These are phyloP conservation scores for Parotocinclus haroldoi DNA, from an alignment of 2,797 vertebrate genomes.

Conservation along the genomic window DNA sequence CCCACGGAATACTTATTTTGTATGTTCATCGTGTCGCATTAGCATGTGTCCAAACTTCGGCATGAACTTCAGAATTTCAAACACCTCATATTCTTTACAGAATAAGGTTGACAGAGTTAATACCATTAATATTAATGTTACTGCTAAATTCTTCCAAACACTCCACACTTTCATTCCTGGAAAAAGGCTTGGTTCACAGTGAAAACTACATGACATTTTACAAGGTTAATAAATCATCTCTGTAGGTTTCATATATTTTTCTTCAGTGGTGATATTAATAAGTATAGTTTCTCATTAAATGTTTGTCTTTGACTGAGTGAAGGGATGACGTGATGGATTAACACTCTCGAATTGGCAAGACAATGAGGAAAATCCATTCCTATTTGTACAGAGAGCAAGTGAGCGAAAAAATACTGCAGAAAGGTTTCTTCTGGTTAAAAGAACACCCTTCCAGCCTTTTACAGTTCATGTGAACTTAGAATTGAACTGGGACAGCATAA, in stretches of 20 bases:
- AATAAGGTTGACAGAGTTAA: slow-evolving; percentile 26
- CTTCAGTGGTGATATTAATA: slow-evolving; percentile 41
- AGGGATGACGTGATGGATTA: slow-evolving; percentile 26
- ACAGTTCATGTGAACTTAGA: too few relatives aligned
- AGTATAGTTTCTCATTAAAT: slow-evolving; percentile 36
- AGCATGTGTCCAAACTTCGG: too few relatives aligned
- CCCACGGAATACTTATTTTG: neutral
- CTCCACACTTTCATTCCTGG: slow-evolving; percentile 37
- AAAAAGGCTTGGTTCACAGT: slow-evolving; percentile 27
- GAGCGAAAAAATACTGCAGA: slow-evolving; percentile 40
- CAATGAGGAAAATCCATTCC: slow-evolving; percentile 7
- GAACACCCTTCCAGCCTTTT: too few relatives aligned
- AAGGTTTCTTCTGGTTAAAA: too few relatives aligned
- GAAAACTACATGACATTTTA: slow-evolving; percentile 39
- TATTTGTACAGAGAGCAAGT: slow-evolving; percentile 16
- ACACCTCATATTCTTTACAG: slow-evolving; percentile 17
- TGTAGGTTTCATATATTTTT: slow-evolving; percentile 42
- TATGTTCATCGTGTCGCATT: neutral
- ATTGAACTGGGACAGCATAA: too few relatives aligned
- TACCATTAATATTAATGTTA: slow-evolving; percentile 15
- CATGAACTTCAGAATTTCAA: too few relatives aligned
- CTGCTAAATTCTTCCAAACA: slow-evolving; percentile 15
- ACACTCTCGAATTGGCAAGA: slow-evolving; percentile 5
- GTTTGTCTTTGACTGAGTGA: slow-evolving; percentile 27
- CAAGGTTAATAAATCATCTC: slow-evolving; percentile 45